Conservation (phyloP, 1,140 invertebrate species). For the Chrysomallon squamiferum region DNA sequence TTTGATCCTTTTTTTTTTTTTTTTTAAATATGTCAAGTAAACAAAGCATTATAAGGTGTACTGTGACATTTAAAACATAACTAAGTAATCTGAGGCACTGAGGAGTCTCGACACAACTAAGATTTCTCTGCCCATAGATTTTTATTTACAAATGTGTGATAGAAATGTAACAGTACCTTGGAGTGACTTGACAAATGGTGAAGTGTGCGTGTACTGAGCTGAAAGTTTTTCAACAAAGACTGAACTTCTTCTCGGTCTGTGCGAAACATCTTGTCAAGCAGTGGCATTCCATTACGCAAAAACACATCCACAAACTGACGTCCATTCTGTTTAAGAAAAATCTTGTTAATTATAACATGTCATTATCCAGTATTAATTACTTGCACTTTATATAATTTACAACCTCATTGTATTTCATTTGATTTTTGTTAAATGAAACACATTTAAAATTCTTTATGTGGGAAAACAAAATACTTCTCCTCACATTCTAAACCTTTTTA, state of each 20-base stretch:
- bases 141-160: too few species aligned
- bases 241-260: conserved; percentile 67
- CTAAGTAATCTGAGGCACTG: too few species aligned
- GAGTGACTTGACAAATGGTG: conserved; percentile 83
- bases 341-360: too few species aligned
- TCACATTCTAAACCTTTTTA: too few species aligned
- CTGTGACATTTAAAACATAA: too few species aligned
- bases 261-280: conserved; percentile 67
- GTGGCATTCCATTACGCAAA: conserved; percentile 76
- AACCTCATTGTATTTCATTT: not conserved
- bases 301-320: conserved; percentile 75
- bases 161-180: too few species aligned
- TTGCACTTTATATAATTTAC: not conserved
- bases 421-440: not conserved
- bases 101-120: too few species aligned
- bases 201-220: conserved; percentile 75
- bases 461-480: too few species aligned
- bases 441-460: not conserved
- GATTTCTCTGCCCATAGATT: too few species aligned
- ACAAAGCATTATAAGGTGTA: too few species aligned
- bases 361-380: conserved; percentile 38
- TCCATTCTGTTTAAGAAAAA: conserved; percentile 70
- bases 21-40: too few species aligned
- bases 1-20: too few species aligned
- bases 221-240: conserved; percentile 67